Conservation (phyloP, 92 coral and sea anemone species). For the Palythoa caribaeorum region DNA sequence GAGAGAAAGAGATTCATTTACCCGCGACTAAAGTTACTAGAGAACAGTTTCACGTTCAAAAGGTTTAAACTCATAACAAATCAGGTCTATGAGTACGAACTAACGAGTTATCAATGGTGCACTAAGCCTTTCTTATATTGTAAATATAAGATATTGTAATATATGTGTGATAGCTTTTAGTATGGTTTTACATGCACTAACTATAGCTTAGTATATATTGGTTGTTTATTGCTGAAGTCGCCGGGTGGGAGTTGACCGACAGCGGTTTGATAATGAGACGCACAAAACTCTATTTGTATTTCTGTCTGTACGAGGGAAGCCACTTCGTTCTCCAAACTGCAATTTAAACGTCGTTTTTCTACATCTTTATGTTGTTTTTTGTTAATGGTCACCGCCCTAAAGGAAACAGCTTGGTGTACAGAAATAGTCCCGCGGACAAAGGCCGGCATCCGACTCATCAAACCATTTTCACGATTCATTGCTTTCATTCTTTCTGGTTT, state of each 20-base stretch:
- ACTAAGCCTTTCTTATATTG: background rate
- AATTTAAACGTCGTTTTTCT: background rate
- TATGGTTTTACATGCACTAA: background rate
- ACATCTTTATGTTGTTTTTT: background rate
- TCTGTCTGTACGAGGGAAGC: background rate
- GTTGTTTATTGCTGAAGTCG: too few relatives aligned
- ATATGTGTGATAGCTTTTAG: background rate
- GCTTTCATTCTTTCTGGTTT: background rate
- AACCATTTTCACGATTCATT: slow-evolving; percentile 2
- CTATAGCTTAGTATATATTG: background rate
- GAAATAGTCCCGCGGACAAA: background rate
- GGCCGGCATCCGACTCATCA: background rate
- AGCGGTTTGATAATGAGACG: slow-evolving; percentile 15
- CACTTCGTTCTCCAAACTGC: background rate
- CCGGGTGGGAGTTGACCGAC: too few relatives aligned
- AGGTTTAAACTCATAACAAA: too few relatives aligned
- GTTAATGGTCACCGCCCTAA: background rate
- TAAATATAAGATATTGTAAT: too few relatives aligned
- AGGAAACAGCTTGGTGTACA: background rate
- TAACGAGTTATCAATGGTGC: background rate
- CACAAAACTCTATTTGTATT: slow-evolving; percentile 11
- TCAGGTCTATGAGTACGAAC: too few relatives aligned
- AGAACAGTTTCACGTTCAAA: too few relatives aligned
- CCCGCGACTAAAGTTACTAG: too few relatives aligned
- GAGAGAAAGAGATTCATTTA: too few relatives aligned